These are phyloP conservation scores for Chironomus tepperi DNA, from an alignment of 1,140 invertebrate species.

Conservation along the genomic window DNA sequence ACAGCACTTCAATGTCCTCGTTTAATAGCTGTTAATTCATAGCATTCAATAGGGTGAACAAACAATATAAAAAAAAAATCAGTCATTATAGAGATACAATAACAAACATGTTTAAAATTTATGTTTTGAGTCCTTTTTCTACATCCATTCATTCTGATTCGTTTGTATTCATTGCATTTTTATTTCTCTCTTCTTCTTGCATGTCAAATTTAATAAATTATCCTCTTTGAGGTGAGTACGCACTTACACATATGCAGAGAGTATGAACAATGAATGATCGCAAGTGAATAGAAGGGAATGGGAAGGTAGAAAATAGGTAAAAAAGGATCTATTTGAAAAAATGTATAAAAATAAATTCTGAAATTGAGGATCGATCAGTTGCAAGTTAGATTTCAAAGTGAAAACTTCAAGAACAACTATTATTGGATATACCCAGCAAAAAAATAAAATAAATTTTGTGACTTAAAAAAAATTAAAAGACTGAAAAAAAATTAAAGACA, in stretches of 20 bases:
- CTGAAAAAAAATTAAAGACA: neutral
- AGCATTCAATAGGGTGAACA: neutral
- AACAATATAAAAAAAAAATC: neutral
- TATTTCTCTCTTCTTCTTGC: neutral
- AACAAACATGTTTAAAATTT: slow-evolving; percentile 21
- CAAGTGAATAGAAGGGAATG: neutral
- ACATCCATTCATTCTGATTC: neutral
- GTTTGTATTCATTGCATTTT: neutral
- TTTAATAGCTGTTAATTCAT: slow-evolving; percentile 21
- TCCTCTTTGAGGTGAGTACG: slow-evolving; percentile 19
- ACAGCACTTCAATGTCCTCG: slow-evolving; percentile 3
- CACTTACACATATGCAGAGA: neutral
- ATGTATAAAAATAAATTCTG: neutral
- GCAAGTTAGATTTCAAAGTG: slow-evolving; percentile 8
- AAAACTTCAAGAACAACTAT: neutral
- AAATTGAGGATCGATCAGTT: neutral
- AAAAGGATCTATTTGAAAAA: neutral
- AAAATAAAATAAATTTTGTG: neutral
- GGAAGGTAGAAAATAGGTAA: neutral
- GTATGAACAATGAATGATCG: neutral
- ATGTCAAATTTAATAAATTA: slow-evolving; percentile 16
- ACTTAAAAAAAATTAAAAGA: slow-evolving; percentile 2
- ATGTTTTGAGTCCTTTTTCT: neutral
- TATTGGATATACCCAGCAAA: neutral
- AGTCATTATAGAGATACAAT: slow-evolving; percentile 16